These are phyloP conservation scores for Eidolon helvum DNA, from an alignment of 2,113 vertebrate species.

Conservation along the genomic window DNA sequence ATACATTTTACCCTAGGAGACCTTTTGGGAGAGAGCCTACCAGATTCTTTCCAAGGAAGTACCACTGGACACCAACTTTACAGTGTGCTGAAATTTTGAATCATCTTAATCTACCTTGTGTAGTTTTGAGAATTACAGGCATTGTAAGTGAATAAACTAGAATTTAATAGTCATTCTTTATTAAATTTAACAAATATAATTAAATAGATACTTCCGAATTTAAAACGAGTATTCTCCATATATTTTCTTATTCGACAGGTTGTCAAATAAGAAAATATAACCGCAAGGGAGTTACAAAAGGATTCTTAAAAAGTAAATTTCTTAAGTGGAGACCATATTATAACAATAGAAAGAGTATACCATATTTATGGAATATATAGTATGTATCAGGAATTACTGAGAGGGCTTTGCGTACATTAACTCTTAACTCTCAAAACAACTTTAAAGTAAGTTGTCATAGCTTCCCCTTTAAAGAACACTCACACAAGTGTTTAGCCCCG, in stretches of 20 bases:
- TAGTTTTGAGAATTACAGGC: not conserved
- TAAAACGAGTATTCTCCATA: not conserved
- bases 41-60: not conserved
- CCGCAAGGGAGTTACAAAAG: not conserved
- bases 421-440: not conserved
- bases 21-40: not conserved
- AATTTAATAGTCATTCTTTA: not conserved
- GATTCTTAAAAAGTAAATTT: not conserved
- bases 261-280: not conserved
- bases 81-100: not conserved
- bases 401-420: not conserved
- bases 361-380: rapidly evolving
- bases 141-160: not conserved
- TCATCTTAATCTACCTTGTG: not conserved
- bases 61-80: not conserved
- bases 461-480: not conserved
- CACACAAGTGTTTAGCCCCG: rapidly evolving
- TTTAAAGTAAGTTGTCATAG: not conserved
- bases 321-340: not conserved
- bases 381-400: not conserved
- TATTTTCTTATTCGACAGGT: not conserved
- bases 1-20: not conserved
- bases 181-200: not conserved
- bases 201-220: not conserved
- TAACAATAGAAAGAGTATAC: not conserved